These are phyloP conservation scores for Catostomus latipinnis DNA, from an alignment of 2,797 vertebrate genomes.

Conservation along the genomic window DNA sequence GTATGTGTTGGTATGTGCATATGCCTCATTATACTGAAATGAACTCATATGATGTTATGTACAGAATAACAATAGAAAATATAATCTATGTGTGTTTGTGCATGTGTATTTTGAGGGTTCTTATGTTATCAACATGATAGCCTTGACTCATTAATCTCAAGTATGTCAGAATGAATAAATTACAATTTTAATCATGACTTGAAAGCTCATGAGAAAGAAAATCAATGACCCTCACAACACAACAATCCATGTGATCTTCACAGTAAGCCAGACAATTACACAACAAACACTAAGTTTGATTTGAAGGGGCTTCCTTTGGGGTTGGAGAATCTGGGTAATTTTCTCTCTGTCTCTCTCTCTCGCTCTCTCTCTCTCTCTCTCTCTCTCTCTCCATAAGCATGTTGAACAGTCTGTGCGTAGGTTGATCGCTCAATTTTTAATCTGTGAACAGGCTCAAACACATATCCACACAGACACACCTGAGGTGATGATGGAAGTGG, in stretches of 20 bases:
- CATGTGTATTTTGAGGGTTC: background rate
- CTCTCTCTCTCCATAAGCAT: conserved; percentile 26
- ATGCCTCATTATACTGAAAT: too few species aligned
- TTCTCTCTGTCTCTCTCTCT: background rate
- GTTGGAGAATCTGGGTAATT: conserved; percentile 19
- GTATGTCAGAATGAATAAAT: background rate
- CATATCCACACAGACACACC: conserved; percentile 23
- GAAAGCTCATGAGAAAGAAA: background rate
- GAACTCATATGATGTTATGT: too few species aligned
- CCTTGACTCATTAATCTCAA: background rate
- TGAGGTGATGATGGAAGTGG: conserved; percentile 31
- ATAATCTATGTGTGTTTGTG: background rate
- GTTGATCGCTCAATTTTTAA: conserved; percentile 39
- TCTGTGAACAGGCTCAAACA: background rate
- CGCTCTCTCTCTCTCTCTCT: background rate
- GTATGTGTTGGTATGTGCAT: background rate
- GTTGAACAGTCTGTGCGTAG: conserved; percentile 38
- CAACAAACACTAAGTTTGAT: background rate
- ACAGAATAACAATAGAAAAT: too few species aligned
- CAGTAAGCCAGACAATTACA: conserved; percentile 5
- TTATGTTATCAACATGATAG: background rate
- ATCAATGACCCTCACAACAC: background rate
- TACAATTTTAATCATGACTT: conserved; percentile 3
- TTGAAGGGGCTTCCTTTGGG: background rate
- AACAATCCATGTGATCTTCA: background rate